Conservation (phyloP, 2,888 invertebrate species). For the Candidula unifasciata region DNA sequence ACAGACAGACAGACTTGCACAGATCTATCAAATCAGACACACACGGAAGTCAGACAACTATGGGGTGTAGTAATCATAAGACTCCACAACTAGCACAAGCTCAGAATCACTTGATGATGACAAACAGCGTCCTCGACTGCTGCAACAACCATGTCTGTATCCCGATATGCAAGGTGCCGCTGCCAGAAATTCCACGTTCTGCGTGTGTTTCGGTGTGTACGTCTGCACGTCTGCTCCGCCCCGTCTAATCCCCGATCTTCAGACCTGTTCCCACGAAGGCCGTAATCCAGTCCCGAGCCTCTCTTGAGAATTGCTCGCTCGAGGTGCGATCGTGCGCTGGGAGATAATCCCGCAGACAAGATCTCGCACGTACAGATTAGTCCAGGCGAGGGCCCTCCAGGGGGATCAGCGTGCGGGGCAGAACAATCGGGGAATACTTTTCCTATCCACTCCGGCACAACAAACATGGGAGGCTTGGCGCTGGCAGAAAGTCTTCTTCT, state of each 20-base stretch:
- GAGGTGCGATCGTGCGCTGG: neutral
- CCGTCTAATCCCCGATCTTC: neutral
- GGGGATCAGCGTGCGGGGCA: neutral
- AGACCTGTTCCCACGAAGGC: neutral
- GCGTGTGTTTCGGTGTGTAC: neutral
- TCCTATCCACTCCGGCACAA: too few species aligned
- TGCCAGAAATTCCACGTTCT: neutral
- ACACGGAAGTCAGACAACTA: too few species aligned
- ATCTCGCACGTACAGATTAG: neutral
- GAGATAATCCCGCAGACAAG: slow-evolving; percentile 13
- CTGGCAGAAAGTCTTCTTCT: too few species aligned
- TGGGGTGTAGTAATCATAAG: too few species aligned
- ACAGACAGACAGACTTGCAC: neutral
- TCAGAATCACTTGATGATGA: too few species aligned
- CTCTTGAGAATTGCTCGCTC: neutral
- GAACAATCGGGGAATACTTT: neutral
- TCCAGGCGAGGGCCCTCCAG: slow-evolving; percentile 2
- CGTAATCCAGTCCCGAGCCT: neutral
- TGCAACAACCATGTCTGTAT: too few species aligned
- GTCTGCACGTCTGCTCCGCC: neutral
- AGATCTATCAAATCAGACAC: neutral
- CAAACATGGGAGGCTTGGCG: too few species aligned
- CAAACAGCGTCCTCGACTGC: too few species aligned
- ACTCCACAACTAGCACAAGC: too few species aligned
- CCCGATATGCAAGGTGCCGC: too few species aligned